A percentile compares a stretch with the other conserved stretches of the same genome.
phyloP scores from a whole-genome alignment of 2,797 vertebrate genomes.

The Pantherophis vulpinus region DNA sequence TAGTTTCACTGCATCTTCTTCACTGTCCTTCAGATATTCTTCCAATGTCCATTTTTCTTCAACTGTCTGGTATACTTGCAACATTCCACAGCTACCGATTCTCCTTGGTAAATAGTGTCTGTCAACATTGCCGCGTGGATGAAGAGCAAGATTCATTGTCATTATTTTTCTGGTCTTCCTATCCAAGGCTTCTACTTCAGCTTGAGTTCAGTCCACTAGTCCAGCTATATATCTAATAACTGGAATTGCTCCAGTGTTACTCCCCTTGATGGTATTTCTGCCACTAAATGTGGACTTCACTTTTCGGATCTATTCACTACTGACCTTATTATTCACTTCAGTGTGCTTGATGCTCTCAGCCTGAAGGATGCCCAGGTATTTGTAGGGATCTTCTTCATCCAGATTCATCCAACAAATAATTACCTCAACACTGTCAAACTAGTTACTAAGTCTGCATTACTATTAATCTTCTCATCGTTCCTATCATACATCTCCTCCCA shows the following conservation, averaged over 20 bases:
- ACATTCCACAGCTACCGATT: not conserved
- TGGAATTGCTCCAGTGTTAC: not conserved
- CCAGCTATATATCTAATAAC: not conserved
- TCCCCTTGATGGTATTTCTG: not conserved
- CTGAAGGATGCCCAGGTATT: not conserved
- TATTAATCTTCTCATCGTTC: too few relatives aligned
- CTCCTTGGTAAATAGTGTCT: not conserved
- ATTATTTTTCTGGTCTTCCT: not conserved
- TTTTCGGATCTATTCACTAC: not conserved
- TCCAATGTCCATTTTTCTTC: not conserved
- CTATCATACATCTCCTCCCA: too few relatives aligned
- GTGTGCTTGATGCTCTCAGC: not conserved
- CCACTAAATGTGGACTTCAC: not conserved
- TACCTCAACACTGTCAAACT: too few relatives aligned
- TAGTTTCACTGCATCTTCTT: not conserved
- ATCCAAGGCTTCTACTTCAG: not conserved
- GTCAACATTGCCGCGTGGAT: not conserved
- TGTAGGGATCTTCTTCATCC: not conserved
- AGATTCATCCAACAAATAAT: not conserved
- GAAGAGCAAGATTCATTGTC: not conserved
- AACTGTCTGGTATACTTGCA: not conserved
- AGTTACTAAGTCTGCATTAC: too few relatives aligned
- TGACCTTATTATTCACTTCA: not conserved
- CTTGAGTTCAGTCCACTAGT: not conserved
- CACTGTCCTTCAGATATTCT: not conserved